Evolutionary conservation across 2,888 invertebrate species (phyloP), one percentile per base, ranked within the genome.

Genomic region (Augochlorella aurata): DNA sequence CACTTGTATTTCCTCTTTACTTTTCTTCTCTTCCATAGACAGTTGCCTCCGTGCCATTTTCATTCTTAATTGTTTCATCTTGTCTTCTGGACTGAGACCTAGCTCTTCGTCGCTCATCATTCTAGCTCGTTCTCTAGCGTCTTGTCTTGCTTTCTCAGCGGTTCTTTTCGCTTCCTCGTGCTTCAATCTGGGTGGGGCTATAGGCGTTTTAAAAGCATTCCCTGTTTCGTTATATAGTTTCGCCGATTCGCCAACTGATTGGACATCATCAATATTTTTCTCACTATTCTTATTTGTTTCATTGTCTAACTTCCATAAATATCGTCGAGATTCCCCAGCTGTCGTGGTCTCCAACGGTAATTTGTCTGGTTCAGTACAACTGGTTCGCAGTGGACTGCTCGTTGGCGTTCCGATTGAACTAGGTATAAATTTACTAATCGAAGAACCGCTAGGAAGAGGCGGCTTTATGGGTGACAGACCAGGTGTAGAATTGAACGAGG

Each of bases 51-150:
- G 89, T 3, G 89, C 90, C 0, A 93, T 92, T 85, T 94, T 95
- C 88, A 95, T 93, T 76, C 95, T 94, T 24, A 96, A 89, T 75
- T 95, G 93, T 81, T 94, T 94, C 77, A 96, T 94, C 89, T 95
- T 96, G 82, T 96, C 96, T 90, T 96, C 96, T 0, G 96, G 96
- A 92, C 96, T 96, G n/a, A 96, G 94, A 2, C 97, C 96, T 44
- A 97, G 93, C 90, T 97, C 97, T 85, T 96, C 96, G 90, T 97
- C 97, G 78, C 96, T 96, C 92, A 96, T 96, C 44, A 96, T 93
- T 68, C 96, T 94, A 12, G 96, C 96, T 70, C 96, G 94, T 29
- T 95, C 96, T 76, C 96, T 94, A 0, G 96, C 95, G 83, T 96
- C 95, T 82, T 95, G 95, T 81, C 95, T 95, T 69, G 96, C 94